A percentile compares a stretch with the other conserved stretches of the same genome.
These are phyloP conservation scores for Leucophenga varia DNA, from an alignment of 1,140 invertebrate species.

Conservation along the genomic window DNA sequence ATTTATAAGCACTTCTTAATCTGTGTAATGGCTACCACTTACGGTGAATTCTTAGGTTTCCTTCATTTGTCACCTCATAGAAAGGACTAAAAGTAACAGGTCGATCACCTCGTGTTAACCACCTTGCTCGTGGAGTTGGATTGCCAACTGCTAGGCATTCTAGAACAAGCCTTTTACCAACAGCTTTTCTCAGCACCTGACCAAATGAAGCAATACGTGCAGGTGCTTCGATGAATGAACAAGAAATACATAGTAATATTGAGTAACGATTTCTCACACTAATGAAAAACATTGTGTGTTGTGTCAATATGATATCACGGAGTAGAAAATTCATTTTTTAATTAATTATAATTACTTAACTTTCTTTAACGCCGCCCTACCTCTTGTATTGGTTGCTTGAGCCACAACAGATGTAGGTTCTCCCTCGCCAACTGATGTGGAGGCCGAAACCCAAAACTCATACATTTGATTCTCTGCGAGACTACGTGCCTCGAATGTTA, in stretches of 20 bases:
- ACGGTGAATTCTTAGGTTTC: constrained; percentile 71
- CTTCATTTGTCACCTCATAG: constrained; percentile 67
- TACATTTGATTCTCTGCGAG: constrained; percentile 70
- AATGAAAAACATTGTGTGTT: no score
- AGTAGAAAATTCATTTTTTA: no score
- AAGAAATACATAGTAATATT: constrained; percentile 19
- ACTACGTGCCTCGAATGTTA: constrained; percentile 67
- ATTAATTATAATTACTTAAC: constrained; percentile 23
- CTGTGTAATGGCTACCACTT: no score
- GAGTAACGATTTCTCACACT: constrained; percentile 1
- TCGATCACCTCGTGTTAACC: constrained; percentile 66
- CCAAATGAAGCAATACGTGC: constrained; percentile 75
- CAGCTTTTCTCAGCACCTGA: constrained; percentile 64
- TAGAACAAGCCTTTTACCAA: constrained; percentile 65
- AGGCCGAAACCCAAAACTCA: constrained; percentile 85
- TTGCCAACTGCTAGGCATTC: constrained; percentile 70
- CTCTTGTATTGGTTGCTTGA: constrained; percentile 68
- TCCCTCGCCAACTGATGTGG: constrained; percentile 77
- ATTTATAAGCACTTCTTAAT: no score
- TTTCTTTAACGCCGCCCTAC: constrained; percentile 56
- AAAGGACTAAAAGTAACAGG: constrained; percentile 69
- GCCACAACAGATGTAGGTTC: constrained; percentile 68
- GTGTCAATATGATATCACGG: no score
- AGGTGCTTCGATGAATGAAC: constrained; percentile 59
- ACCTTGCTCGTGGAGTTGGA: constrained; percentile 68